Evolutionary conservation across 2,113 vertebrate species (phyloP), one percentile per base, ranked within the genome.

Genomic region (Peromyscus polionotus): DNA sequence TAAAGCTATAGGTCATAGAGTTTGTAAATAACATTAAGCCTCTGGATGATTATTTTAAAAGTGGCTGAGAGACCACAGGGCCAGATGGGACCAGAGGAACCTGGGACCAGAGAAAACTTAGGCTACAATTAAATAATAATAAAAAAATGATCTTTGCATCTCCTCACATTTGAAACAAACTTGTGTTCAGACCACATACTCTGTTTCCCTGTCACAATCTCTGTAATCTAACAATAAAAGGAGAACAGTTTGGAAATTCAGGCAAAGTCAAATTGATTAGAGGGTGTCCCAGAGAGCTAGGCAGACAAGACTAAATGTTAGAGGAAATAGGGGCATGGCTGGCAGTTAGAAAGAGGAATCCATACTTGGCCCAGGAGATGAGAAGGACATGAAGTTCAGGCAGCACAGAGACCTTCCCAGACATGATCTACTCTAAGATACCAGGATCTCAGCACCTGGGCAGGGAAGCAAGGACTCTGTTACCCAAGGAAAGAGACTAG

Each of bases 81-180:
- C 45, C 45, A 48, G 9, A 11, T 51, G 10, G 51, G 51, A 51
- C 10, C 10, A 11, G 51, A 51, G 10, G 51, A 51, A 51, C 51
- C 10, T 51, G 51, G 51, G 10, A 51, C 10, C 51, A 51, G 10
- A 51, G 51, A 51, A 51, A 51, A 51, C 10, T 51, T 51, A 51
- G 51, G 51, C 51, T 51, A 51, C 51, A 9, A 51, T 51, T 51
- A 51, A 51, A 51, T 48, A 48, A 48, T 48, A 48, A 48, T 36
- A n/a, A 19, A 75, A 93, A 95, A 65, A 13, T 92, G 4, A 48
- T 61, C 1, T 77, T 86, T 94, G 28, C 51, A 3, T 85, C 45
- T 45, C 12, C 75, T 65, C 65, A 68, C 91, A 79, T 51, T 5
- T 84, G 75, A 93, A 95, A 90, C 33, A 86, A 96, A 93, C 57